Evolutionary conservation across 2,888 invertebrate species (phyloP), one percentile per base, ranked within the genome.

Genomic region (Morinoia aosen): DNA sequence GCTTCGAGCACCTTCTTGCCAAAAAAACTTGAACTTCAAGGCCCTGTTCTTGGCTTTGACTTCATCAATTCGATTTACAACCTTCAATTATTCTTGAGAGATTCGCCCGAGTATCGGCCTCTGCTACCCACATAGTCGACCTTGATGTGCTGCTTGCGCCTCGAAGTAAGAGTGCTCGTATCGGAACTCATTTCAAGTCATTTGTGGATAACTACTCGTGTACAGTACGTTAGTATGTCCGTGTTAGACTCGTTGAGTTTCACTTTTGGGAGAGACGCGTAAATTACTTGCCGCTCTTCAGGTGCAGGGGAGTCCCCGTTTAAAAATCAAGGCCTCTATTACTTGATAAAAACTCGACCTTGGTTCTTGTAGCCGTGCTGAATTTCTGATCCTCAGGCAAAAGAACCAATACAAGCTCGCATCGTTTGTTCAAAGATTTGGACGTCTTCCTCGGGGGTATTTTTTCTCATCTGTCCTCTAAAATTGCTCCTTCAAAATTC

Each of bases 331-430:
- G 90, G 90, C 33, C 48, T 48, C 40, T 39, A 90, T 16, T 76
- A 16, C 11, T 90, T 48, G 90, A 19, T 48, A 90, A 90, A 90
- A 90, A 90, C 90, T 40, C 90, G 90, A 90, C 90, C 90, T 90
- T 90, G 90, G 48, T 90, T 90, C 48, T 88, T 90, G 90, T 11
- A 16, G 40, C 90, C 40, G 1, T 40, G 76, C 76, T 76, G 76
- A 33, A 76, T 76, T 33, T 12, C 76, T 61, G 61, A 76, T 33
- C 76, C 25, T 76, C 76, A 33, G 76, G 19, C 76, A 25, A 10
- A 33, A 76, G 76, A 33, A 76, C 25, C 8, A 76, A 76, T 10
- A 10, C 25, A 76, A 76, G 25, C 76, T 76, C 7, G 25, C 10
- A 76, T 10, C 25, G 25, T 33, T 61, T 33, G 33, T 33, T 33